A percentile compares a stretch with the other conserved stretches of the same genome.
phyloP scores from a whole-genome alignment of 2,888 invertebrate species.

The Hydrotaea diabolus region DNA sequence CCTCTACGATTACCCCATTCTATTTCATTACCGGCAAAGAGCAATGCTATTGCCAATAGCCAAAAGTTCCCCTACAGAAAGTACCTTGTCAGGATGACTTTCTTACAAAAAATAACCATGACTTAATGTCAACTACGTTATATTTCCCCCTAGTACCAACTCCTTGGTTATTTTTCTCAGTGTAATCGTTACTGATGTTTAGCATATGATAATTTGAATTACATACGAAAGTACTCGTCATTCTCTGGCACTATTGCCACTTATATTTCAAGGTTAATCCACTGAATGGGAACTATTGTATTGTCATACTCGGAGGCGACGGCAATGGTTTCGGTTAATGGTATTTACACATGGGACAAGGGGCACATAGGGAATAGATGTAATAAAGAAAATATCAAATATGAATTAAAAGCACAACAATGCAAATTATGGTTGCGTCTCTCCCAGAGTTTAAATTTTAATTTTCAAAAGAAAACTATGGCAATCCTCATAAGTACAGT shows the following conservation, averaged over 20 bases:
- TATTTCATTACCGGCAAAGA: too few species aligned
- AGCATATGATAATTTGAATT: conserved; percentile 48
- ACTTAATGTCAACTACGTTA: too few species aligned
- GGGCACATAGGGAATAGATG: too few species aligned
- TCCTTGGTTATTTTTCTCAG: conserved; percentile 27
- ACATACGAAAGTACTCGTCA: not conserved
- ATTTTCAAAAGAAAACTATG: not conserved
- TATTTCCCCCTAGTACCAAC: too few species aligned
- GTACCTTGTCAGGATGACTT: too few species aligned
- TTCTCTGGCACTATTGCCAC: conserved; percentile 18
- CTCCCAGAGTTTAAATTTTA: not conserved
- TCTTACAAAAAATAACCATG: too few species aligned
- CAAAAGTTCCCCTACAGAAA: too few species aligned
- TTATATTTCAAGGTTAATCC: conserved; percentile 59
- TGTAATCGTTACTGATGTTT: conserved; percentile 48
- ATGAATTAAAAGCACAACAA: not conserved
- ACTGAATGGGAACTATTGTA: conserved; percentile 62
- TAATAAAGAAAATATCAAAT: not conserved
- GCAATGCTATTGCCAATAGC: too few species aligned
- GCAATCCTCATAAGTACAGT: too few species aligned
- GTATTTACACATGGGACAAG: conserved; percentile 16
- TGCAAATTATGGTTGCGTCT: not conserved
- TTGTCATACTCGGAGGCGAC: not conserved
- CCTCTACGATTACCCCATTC: too few species aligned
- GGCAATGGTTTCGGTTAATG: conserved; percentile 1